phyloP scores from a whole-genome alignment of 2,888 invertebrate genomes.

The Phyllotreta striolata region DNA sequence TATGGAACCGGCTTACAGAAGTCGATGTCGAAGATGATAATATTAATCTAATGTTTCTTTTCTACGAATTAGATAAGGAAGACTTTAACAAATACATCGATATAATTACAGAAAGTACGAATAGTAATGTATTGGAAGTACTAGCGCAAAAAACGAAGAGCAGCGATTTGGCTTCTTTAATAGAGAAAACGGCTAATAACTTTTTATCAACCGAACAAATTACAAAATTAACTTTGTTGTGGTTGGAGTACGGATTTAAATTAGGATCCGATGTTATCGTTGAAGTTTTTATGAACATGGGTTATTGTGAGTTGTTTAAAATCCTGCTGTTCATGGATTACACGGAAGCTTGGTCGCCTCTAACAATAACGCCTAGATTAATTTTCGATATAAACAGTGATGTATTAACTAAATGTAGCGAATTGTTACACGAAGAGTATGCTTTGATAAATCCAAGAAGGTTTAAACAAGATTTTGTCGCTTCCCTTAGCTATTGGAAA shows the following conservation, averaged over 20 bases:
- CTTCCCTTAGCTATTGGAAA: constrained; percentile 29
- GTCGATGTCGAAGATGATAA: constrained; percentile 27
- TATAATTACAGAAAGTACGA: constrained; percentile 41
- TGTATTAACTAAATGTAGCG: constrained; percentile 21
- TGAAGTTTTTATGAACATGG: constrained; percentile 38
- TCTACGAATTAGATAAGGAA: constrained; percentile 22
- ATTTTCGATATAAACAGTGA: constrained; percentile 37
- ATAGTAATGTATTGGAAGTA: constrained; percentile 31
- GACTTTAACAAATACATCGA: constrained; percentile 37
- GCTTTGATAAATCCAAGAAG: constrained; percentile 11
- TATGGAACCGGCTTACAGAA: constrained; percentile 41
- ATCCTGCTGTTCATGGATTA: constrained; percentile 44
- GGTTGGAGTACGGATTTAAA: constrained; percentile 37
- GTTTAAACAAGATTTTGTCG: constrained; percentile 22
- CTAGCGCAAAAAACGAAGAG: constrained; percentile 32
- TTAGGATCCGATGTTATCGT: constrained; percentile 34
- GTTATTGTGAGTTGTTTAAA: constrained; percentile 41
- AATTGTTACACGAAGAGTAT: constrained; percentile 9
- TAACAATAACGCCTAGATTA: constrained; percentile 34
- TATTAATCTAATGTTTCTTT: constrained; percentile 31
- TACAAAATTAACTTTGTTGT: constrained; percentile 40
- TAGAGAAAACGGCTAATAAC: constrained; percentile 24
- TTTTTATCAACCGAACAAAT: constrained; percentile 29
- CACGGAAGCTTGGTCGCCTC: constrained; percentile 20
- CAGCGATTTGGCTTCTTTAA: constrained; percentile 31